Evolutionary conservation across 2,797 vertebrate species (phyloP).

Genomic region (Cichlasoma orientale): DNA sequence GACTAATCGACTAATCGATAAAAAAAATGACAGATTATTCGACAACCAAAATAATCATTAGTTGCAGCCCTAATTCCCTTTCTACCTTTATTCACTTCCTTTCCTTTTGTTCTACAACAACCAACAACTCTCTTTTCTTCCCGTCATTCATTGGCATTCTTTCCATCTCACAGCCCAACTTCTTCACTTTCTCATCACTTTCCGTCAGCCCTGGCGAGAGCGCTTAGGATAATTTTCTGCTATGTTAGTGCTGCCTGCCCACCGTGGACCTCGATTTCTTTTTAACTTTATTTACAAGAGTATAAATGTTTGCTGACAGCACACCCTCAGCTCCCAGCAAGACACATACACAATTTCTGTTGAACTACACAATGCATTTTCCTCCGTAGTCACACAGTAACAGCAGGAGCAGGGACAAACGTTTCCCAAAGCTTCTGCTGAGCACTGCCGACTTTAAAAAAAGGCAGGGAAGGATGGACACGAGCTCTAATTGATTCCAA

Average conservation of each 20-base stretch:
- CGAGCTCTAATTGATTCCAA: conserved; percentile 51
- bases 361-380: conserved; percentile 3
- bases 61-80: too few relatives aligned
- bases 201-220: conserved; percentile 5
- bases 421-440: conserved; percentile 32
- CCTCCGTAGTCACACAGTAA: conserved; percentile 2
- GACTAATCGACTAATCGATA: too few relatives aligned
- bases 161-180: background rate
- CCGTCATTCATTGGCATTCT: conserved; percentile 12
- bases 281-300: conserved; percentile 51
- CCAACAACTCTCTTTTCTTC: background rate
- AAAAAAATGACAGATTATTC: too few relatives aligned
- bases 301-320: conserved; percentile 30
- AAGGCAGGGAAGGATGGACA: conserved; percentile 24
- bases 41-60: too few relatives aligned
- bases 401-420: conserved; percentile 9
- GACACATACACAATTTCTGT: conserved; percentile 11
- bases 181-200: conserved; percentile 31
- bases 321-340: conserved; percentile 7
- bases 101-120: background rate
- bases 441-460: conserved; percentile 7
- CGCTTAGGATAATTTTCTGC: conserved; percentile 47
- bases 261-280: conserved; percentile 41
- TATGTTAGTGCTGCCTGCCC: conserved; percentile 52
- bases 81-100: background rate